phyloP scores from a whole-genome alignment of 2,113 vertebrate genomes.

The Sardina pilchardus region DNA sequence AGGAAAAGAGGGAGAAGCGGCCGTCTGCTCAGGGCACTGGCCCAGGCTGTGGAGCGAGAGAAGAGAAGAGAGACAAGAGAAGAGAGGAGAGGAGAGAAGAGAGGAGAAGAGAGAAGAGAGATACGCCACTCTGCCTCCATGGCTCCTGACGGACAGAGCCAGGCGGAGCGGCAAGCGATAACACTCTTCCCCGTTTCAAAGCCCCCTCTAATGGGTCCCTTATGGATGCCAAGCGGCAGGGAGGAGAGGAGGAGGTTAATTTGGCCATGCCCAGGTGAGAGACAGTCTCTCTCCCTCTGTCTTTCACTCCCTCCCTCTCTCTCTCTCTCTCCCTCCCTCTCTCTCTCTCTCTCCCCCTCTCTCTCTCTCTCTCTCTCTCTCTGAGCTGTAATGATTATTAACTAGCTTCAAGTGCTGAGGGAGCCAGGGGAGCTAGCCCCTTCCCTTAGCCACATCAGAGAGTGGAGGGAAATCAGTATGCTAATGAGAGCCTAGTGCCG shows the following conservation, averaged over 20 bases:
- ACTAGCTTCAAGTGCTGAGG: slow-evolving; percentile 80
- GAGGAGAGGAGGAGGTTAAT: slow-evolving; percentile 73
- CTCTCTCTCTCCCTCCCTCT: slow-evolving; percentile 15
- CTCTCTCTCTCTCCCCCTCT: slow-evolving; percentile 13
- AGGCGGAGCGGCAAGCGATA: slow-evolving; percentile 36
- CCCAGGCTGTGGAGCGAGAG: neutral
- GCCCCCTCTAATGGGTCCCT: slow-evolving; percentile 60
- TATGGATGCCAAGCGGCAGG: slow-evolving; percentile 49
- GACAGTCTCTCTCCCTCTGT: slow-evolving; percentile 33
- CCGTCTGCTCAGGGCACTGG: slow-evolving; percentile 6
- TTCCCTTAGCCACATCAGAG: slow-evolving; percentile 67
- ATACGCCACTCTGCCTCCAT: slow-evolving; percentile 21
- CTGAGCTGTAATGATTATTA: slow-evolving; percentile 86
- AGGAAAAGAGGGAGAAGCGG: neutral
- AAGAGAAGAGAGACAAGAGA: slow-evolving; percentile 19
- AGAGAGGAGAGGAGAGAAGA: neutral
- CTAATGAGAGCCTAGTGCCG: slow-evolving; percentile 59
- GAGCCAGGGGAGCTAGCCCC: slow-evolving; percentile 80
- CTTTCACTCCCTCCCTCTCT: slow-evolving; percentile 21
- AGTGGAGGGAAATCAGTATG: slow-evolving; percentile 63
- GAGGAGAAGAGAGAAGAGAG: slow-evolving; percentile 20
- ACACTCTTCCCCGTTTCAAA: slow-evolving; percentile 51
- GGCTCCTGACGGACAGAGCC: slow-evolving; percentile 49
- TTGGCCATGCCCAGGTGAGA: slow-evolving; percentile 85
- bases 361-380: slow-evolving; percentile 48